phyloP scores from a whole-genome alignment of 2,113 vertebrate genomes.

The Bubo bubo region DNA sequence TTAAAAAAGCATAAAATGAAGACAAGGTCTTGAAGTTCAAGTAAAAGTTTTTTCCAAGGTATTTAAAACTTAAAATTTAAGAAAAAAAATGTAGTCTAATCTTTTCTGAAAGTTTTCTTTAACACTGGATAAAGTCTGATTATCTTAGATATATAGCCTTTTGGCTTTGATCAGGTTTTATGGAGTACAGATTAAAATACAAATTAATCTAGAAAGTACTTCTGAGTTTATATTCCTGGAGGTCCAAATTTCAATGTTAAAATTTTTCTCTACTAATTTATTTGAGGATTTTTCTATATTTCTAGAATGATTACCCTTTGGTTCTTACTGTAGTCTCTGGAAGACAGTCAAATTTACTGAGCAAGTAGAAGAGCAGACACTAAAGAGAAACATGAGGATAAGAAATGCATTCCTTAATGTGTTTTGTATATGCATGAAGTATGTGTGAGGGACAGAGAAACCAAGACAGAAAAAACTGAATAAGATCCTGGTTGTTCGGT shows the following conservation, averaged over 20 bases:
- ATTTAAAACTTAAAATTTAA: neutral
- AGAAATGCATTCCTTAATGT: neutral
- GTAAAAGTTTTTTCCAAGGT: neutral
- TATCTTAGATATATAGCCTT: neutral
- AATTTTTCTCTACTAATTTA: neutral
- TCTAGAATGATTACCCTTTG: neutral
- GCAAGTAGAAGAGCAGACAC: neutral
- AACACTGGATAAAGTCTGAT: neutral
- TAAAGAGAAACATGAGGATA: neutral
- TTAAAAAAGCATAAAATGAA: neutral
- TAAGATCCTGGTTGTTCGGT: neutral
- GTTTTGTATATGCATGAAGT: neutral
- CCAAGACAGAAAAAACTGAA: neutral
- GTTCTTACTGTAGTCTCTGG: neutral
- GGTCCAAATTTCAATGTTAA: neutral
- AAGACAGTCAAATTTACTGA: neutral
- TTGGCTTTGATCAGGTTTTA: neutral
- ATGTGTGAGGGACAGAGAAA: neutral
- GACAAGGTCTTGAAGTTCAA: slow-evolving; percentile 9
- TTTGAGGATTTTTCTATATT: neutral
- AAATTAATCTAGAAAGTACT: neutral
- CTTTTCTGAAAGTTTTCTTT: neutral
- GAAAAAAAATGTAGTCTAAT: neutral
- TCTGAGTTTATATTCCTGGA: neutral
- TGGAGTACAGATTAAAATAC: neutral